Evolutionary conservation across 2,113 vertebrate genomes (phyloP), one percentile per base, ranked within the genome.

Genomic region (cat (Felis catus)): DNA sequence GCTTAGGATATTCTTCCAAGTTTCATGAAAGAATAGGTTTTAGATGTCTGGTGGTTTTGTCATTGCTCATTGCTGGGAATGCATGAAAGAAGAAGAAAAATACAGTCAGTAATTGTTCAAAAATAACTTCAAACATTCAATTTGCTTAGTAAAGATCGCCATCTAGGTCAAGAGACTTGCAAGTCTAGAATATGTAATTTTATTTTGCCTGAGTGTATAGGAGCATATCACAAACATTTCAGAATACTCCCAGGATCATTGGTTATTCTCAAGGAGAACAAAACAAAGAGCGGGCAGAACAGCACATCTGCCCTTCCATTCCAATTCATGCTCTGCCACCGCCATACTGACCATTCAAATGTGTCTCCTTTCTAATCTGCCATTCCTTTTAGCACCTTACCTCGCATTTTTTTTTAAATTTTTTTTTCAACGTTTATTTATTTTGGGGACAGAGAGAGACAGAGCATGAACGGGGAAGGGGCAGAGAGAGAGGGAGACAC

Each of bases 281-380:
- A 39, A 27, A 16, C 4, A 1, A 63, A 68, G 13, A 36, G 4
- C 1, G 14, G 39, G 13, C 3, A 11, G 33, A 89, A 18, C 12
- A 71, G 39, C 31, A 16, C 1, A 18, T 55, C 15, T 31, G 29
- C 2, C 3, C 16, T 18, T 36, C 58, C 25, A 7, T 63, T 41
- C 48, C 21, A 61, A 4, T 66, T 3, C 16, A 33, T 13, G 33
- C 23, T 21, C 1, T 1, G 0, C 4, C 19, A 36, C 3, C 5
- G 1, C 9, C 65, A 0, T 19, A 11, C 16, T 21, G 7, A 74
- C 31, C 1, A 1, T 18, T 76, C 18, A 66, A 27, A 2, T 14
- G 3, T n/a, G 10, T 79, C 41, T 83, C 5, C 2, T 48, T 5
- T 79, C 13, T 39, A 21, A 18, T 58, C 36, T 71, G 29, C 12